Percentiles rank a stretch among this genome's conserved stretches.
These are phyloP conservation scores for Laodelphax striatellus DNA, from an alignment of 1,140 invertebrate species.

Conservation along the genomic window DNA sequence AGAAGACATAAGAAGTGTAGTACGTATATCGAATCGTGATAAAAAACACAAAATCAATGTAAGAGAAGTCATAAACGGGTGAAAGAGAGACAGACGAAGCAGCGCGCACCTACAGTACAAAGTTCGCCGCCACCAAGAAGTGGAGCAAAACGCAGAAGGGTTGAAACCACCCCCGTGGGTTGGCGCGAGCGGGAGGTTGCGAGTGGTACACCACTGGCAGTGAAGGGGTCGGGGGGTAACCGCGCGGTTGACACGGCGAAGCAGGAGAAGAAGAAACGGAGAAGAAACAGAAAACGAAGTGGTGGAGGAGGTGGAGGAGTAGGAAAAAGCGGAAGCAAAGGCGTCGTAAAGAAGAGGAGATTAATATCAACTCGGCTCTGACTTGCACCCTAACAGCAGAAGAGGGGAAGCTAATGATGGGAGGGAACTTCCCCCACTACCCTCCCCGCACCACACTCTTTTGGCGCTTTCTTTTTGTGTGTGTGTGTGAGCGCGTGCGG, in stretches of 20 bases:
- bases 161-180: neutral
- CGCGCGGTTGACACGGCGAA: neutral
- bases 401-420: conserved; percentile 16
- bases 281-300: neutral
- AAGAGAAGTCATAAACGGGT: no score
- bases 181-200: no score
- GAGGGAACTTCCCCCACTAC: neutral
- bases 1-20: no score
- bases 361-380: neutral
- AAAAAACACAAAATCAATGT: no score
- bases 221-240: no score
- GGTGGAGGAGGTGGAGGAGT: neutral
- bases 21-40: no score
- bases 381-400: no score
- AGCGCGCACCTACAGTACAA: neutral
- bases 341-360: neutral
- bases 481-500: conserved; percentile 15
- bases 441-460: neutral
- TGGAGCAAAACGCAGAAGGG: neutral
- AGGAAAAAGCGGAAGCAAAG: neutral
- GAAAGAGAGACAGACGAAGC: no score
- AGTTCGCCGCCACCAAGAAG: no score
- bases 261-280: neutral
- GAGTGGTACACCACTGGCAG: no score
- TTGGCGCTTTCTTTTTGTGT: conserved; percentile 16